Percentiles rank a stretch among this genome's conserved stretches.
Evolutionary conservation across 1,140 invertebrate species (phyloP).

Genomic region (Archegozetes longisetosus): DNA sequence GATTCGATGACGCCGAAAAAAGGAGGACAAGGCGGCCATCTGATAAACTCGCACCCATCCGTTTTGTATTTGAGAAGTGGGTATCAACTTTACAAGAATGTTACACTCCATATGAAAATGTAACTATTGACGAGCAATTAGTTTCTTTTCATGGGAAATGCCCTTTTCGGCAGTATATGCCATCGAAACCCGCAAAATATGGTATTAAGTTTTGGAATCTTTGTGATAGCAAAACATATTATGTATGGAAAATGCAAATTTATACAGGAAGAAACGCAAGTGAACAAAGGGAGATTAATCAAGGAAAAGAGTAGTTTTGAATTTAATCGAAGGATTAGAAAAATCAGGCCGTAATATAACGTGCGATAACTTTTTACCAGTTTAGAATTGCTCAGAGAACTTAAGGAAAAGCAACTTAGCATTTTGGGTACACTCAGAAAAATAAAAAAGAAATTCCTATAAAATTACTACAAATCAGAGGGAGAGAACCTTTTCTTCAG

Average conservation of each 20-base stretch:
- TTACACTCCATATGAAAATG: neutral
- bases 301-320: slow-evolving; percentile 18
- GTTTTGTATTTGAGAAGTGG: slow-evolving; percentile 20
- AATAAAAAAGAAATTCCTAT: slow-evolving; percentile 31
- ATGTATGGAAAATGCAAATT: neutral
- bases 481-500: no score
- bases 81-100: neutral
- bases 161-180: slow-evolving; percentile 34
- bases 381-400: slow-evolving; percentile 22
- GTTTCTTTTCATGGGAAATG: slow-evolving; percentile 32
- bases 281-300: neutral
- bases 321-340: slow-evolving; percentile 24
- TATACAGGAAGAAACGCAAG: neutral
- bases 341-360: slow-evolving; percentile 26
- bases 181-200: slow-evolving; percentile 34
- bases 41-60: slow-evolving; percentile 8
- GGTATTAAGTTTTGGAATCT: slow-evolving; percentile 27
- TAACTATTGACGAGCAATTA: slow-evolving; percentile 32
- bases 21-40: neutral
- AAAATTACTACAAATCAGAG: no score
- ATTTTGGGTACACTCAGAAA: slow-evolving; percentile 31
- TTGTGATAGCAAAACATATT: slow-evolving; percentile 16
- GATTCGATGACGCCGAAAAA: slow-evolving; percentile 15
- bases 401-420: slow-evolving; percentile 22
- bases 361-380: slow-evolving; percentile 31